Percentiles rank a stretch among this genome's conserved stretches.
Evolutionary conservation across 2,888 invertebrate genomes (phyloP).

Genomic region (Anticlea derivata): DNA sequence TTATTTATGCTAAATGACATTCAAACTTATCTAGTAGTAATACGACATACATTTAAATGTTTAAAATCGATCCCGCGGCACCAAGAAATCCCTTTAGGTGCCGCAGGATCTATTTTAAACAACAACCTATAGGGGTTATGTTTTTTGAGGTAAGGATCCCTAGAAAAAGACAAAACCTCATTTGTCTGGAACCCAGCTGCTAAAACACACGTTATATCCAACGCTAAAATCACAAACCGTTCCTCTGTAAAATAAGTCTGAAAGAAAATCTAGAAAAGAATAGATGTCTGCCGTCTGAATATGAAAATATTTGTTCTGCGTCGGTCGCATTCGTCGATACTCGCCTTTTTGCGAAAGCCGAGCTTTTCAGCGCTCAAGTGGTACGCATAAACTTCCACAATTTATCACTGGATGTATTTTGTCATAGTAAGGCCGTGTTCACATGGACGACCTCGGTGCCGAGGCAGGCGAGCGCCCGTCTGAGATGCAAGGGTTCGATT

Average conservation of each 20-base stretch:
- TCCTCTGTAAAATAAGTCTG: neutral
- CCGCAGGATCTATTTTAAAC: too few relatives aligned
- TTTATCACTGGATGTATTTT: constrained; percentile 31
- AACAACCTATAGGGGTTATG: too few relatives aligned
- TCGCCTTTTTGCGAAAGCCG: neutral
- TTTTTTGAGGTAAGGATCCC: too few relatives aligned
- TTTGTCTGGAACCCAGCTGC: neutral
- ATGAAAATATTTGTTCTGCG: neutral
- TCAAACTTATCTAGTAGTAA: too few relatives aligned
- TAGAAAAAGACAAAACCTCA: neutral
- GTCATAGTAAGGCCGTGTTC: constrained; percentile 11
- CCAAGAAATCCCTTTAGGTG: too few relatives aligned
- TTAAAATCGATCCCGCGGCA: too few relatives aligned
- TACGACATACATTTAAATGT: too few relatives aligned
- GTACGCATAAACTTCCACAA: constrained; percentile 25
- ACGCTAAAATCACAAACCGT: neutral
- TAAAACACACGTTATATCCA: neutral
- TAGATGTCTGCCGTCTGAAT: neutral
- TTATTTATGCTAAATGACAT: too few relatives aligned
- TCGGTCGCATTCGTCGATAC: neutral
- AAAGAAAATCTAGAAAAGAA: neutral
- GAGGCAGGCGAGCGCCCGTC: too few relatives aligned
- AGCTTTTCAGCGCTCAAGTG: constrained; percentile 19
- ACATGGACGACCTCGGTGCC: too few relatives aligned
- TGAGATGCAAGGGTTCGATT: too few relatives aligned